Evolutionary conservation across 2,113 vertebrate genomes (phyloP).

Genomic region (Panthera tigris): DNA sequence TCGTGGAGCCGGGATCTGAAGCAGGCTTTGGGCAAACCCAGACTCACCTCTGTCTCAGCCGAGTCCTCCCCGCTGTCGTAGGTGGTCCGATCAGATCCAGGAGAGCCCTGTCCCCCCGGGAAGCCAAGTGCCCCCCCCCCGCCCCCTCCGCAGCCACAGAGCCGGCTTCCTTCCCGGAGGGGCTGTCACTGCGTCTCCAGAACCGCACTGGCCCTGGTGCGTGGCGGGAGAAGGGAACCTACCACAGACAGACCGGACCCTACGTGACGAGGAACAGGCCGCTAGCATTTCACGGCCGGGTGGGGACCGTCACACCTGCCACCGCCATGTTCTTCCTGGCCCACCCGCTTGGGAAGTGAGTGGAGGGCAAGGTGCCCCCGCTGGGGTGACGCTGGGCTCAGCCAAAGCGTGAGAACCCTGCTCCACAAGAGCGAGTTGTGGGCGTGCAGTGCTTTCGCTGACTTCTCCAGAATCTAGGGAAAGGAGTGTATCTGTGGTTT

Average conservation of each 20-base stretch:
- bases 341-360: background rate
- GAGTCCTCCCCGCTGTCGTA: background rate
- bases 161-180: background rate
- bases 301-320: background rate
- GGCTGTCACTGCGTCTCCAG: no score
- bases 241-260: background rate
- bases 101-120: background rate
- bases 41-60: background rate
- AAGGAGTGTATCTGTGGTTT: background rate
- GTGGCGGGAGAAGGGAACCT: background rate
- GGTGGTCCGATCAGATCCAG: background rate
- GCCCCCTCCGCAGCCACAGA: background rate
- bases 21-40: no score
- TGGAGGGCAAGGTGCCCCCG: background rate
- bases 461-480: background rate
- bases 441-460: background rate
- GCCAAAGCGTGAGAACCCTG: no score
- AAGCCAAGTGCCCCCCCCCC: background rate
- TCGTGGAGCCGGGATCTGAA: no score
- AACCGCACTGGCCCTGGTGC: accelerated
- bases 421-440: no score
- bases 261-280: background rate
- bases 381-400: background rate
- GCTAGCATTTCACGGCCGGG: background rate
- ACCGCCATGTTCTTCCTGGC: background rate